A percentile compares a stretch with the other conserved stretches of the same genome.
These are phyloP conservation scores for Sinelater perroti DNA, from an alignment of 2,888 invertebrate species.

Conservation along the genomic window DNA sequence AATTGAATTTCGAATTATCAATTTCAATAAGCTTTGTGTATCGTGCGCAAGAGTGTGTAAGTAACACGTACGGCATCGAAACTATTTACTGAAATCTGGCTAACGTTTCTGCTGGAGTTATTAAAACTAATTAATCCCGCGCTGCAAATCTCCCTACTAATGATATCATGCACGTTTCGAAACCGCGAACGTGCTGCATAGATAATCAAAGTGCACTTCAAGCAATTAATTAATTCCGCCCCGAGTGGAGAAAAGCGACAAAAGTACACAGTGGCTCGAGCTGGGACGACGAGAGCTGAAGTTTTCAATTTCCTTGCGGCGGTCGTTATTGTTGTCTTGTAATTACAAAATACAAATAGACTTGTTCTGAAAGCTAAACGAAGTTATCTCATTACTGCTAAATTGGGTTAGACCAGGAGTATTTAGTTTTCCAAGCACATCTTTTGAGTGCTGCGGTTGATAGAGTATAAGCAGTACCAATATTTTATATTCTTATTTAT, in stretches of 20 bases:
- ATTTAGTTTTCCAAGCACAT: constrained; percentile 33
- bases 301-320: constrained; percentile 17
- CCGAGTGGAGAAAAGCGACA: not conserved
- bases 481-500: too few species aligned
- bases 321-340: constrained; percentile 26
- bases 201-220: constrained; percentile 8
- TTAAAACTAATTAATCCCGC: constrained; percentile 3
- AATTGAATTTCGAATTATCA: too few species aligned
- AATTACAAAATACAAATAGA: constrained; percentile 44
- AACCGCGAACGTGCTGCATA: not conserved
- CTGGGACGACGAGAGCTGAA: not conserved
- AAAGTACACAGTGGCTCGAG: not conserved
- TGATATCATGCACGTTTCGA: constrained; percentile 4
- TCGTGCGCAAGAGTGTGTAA: too few species aligned
- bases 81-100: too few species aligned
- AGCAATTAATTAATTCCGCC: constrained; percentile 9
- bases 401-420: constrained; percentile 40
- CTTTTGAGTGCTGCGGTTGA: too few species aligned
- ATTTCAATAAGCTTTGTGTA: too few species aligned
- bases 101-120: not conserved
- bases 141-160: not conserved
- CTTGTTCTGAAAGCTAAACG: constrained; percentile 39
- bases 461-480: too few species aligned
- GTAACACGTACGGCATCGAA: too few species aligned
- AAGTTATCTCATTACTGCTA: constrained; percentile 45